Conservation (phyloP, 64 coral and sea anemone species). For the Stichodactyla mertensii region DNA sequence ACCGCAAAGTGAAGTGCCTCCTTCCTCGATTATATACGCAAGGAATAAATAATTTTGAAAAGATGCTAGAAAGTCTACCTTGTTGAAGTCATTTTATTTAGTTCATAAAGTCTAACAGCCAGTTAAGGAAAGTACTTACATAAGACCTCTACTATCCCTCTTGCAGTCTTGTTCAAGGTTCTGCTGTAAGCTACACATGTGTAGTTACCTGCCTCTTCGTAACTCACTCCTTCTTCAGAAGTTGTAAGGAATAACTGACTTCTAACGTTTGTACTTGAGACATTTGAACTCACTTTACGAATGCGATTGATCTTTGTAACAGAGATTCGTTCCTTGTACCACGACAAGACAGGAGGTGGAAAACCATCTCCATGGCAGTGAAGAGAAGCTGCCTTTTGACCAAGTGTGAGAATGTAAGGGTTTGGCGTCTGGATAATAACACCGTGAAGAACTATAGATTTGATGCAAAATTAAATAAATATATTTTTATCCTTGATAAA, state of each 20-base stretch:
- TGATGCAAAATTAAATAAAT: no score
- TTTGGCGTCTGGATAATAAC: no score
- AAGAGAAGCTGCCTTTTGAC: background rate
- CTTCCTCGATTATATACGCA: background rate
- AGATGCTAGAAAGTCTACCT: no score
- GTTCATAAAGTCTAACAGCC: no score
- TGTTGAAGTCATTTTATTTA: no score
- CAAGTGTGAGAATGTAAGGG: no score
- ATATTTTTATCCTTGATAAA: no score
- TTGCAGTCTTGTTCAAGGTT: background rate
- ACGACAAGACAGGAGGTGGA: background rate
- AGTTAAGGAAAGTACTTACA: background rate
- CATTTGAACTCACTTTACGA: background rate
- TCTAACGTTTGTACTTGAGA: background rate
- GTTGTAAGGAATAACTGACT: background rate
- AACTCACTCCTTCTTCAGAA: no score
- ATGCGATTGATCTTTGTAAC: background rate
- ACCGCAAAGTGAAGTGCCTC: no score
- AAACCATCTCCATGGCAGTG: background rate
- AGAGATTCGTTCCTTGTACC: background rate
- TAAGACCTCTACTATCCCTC: background rate
- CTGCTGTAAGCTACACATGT: background rate
- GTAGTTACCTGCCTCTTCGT: no score
- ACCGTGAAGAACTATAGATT: no score
- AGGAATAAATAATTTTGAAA: no score